These are phyloP conservation scores for Andrena camellia DNA, from an alignment of 2,888 invertebrate species.

Conservation along the genomic window DNA sequence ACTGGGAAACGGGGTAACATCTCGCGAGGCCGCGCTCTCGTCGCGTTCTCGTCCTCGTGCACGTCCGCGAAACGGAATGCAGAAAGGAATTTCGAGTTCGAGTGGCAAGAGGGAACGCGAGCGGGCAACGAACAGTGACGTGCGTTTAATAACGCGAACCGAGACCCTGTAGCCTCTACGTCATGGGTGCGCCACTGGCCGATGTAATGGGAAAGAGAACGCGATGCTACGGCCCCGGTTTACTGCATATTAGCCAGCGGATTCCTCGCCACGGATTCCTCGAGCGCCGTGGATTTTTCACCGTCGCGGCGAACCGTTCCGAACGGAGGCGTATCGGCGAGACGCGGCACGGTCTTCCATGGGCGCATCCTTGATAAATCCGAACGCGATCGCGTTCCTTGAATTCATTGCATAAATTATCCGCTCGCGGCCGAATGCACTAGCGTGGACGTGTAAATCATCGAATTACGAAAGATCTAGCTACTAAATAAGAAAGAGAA, in stretches of 20 bases:
- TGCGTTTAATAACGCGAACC: slow-evolving; percentile 73
- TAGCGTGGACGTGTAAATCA: background rate
- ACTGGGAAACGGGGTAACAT: slow-evolving; percentile 27
- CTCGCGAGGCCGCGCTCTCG: background rate
- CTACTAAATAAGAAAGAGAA: background rate
- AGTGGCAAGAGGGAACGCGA: slow-evolving; percentile 37
- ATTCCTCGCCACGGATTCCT: slow-evolving; percentile 62
- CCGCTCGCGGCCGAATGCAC: background rate
- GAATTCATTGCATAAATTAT: slow-evolving; percentile 2
- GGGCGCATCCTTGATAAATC: background rate
- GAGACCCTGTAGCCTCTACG: slow-evolving; percentile 32
- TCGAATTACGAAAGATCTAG: background rate
- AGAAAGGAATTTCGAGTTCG: slow-evolving; percentile 64
- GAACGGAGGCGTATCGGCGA: background rate
- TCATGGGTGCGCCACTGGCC: slow-evolving; percentile 20
- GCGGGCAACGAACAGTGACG: slow-evolving; percentile 61
- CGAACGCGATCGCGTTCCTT: slow-evolving; percentile 5
- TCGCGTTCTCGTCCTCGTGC: background rate
- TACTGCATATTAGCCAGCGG: slow-evolving; percentile 68
- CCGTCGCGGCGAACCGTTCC: background rate
- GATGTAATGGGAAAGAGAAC: slow-evolving; percentile 53
- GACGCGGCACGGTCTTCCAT: background rate
- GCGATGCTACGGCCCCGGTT: slow-evolving; percentile 41
- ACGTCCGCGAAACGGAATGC: slow-evolving; percentile 53
- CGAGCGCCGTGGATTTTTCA: slow-evolving; percentile 43